Conservation (phyloP, 1,140 invertebrate genomes). For the Drosophila lacteicornis region DNA sequence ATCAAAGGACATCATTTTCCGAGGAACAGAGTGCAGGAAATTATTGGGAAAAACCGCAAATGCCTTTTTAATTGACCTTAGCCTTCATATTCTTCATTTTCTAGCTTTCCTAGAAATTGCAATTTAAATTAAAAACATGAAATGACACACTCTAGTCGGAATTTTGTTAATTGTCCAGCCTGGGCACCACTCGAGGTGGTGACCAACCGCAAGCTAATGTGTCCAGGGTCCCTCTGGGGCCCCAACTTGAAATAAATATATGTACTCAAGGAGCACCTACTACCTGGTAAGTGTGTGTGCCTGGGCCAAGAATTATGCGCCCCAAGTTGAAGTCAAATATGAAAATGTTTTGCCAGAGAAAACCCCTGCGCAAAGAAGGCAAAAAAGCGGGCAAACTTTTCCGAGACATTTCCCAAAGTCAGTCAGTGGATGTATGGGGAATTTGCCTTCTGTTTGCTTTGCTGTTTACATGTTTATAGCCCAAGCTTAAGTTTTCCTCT, state of each 20-base stretch:
- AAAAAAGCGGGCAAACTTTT: slow-evolving; percentile 44
- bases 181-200: too few relatives aligned
- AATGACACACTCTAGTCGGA: not conserved
- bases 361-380: not conserved
- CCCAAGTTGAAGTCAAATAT: slow-evolving; percentile 62
- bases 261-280: slow-evolving; percentile 7
- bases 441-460: slow-evolving; percentile 32
- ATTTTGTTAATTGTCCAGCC: not conserved
- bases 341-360: slow-evolving; percentile 45
- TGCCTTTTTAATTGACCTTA: too few relatives aligned
- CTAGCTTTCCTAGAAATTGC: not conserved
- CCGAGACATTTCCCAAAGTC: slow-evolving; percentile 52
- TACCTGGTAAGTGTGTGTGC: not conserved
- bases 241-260: not conserved
- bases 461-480: slow-evolving; percentile 58
- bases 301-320: slow-evolving; percentile 42
- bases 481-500: slow-evolving; percentile 42
- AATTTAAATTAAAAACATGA: slow-evolving; percentile 1
- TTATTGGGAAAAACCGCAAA: too few relatives aligned
- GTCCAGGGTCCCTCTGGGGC: too few relatives aligned
- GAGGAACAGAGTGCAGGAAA: too few relatives aligned
- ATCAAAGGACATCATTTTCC: too few relatives aligned
- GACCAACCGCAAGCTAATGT: too few relatives aligned
- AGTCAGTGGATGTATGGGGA: slow-evolving; percentile 10
- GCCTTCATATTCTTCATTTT: too few relatives aligned